Conservation (phyloP, 2,888 invertebrate species). For the Tiliacea citrago region DNA sequence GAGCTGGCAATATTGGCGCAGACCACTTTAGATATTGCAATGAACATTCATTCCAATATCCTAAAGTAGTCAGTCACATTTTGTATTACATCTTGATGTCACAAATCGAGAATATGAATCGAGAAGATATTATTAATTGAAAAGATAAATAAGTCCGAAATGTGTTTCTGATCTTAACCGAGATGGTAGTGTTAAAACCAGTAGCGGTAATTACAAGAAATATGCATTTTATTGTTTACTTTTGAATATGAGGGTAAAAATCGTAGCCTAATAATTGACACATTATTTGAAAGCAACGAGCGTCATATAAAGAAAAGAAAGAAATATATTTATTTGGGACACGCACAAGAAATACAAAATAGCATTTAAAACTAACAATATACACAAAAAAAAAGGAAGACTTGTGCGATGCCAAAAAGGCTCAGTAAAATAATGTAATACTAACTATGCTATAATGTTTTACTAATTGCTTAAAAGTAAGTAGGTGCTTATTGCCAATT, state of each 20-base stretch:
- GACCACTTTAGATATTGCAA: slow-evolving; percentile 53
- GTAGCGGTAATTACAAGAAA: not conserved
- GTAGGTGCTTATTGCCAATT: not conserved
- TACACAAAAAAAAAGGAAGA: too few species aligned
- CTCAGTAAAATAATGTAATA: too few species aligned
- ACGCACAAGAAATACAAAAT: too few species aligned
- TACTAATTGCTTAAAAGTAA: not conserved
- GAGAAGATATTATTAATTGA: not conserved
- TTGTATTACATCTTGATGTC: slow-evolving; percentile 21
- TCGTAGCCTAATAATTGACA: not conserved
- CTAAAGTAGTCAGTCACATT: slow-evolving; percentile 7
- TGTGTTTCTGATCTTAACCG: not conserved
- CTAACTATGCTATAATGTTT: too few species aligned
- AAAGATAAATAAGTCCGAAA: not conserved
- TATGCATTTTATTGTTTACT: not conserved
- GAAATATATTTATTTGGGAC: too few species aligned
- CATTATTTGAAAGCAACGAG: not conserved
- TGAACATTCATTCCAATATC: slow-evolving; percentile 38
- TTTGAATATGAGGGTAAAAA: too few species aligned
- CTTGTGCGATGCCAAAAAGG: too few species aligned
- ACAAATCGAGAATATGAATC: not conserved
- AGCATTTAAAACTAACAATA: too few species aligned
- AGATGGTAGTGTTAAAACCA: not conserved
- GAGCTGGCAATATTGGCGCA: slow-evolving; percentile 23
- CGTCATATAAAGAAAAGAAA: too few species aligned